These are phyloP conservation scores for Varanus salvator DNA, from an alignment of 2,113 vertebrate species.

Conservation along the genomic window DNA sequence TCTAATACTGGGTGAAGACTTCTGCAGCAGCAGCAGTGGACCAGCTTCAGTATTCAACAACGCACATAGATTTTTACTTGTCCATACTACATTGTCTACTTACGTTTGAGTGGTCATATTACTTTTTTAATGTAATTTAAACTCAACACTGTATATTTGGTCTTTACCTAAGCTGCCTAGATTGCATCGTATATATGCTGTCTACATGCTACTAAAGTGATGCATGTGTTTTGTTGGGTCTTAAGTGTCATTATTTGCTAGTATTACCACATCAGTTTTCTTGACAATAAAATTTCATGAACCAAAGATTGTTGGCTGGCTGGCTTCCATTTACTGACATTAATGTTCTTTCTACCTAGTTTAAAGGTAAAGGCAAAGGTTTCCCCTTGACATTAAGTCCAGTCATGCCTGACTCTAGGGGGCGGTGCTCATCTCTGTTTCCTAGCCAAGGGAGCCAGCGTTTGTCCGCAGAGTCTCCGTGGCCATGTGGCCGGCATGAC, in stretches of 20 bases:
- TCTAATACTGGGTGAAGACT: conserved; percentile 44
- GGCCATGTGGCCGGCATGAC: no score
- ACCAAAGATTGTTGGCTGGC: not conserved
- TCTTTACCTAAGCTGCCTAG: conserved; percentile 47
- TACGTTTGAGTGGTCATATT: conserved; percentile 39
- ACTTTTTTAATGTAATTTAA: not conserved
- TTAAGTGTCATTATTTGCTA: conserved; percentile 29
- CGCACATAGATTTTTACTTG: conserved; percentile 37
- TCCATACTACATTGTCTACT: conserved; percentile 22
- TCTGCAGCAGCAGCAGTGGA: conserved; percentile 44
- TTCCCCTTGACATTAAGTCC: no score
- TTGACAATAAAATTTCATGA: conserved; percentile 71
- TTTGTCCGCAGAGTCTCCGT: no score
- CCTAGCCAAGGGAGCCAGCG: no score
- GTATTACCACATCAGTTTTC: conserved; percentile 21
- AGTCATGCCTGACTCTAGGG: no score
- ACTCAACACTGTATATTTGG: not conserved
- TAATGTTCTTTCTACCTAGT: not conserved
- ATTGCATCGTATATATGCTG: conserved; percentile 19
- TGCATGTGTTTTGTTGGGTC: conserved; percentile 13
- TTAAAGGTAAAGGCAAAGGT: rapidly evolving
- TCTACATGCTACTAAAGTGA: conserved; percentile 39
- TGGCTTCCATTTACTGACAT: conserved; percentile 41
- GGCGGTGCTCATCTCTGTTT: no score
- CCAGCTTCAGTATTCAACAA: conserved; percentile 63